These are phyloP conservation scores for Hymenochirus boettgeri DNA, from an alignment of 2,113 vertebrate species.

Conservation along the genomic window DNA sequence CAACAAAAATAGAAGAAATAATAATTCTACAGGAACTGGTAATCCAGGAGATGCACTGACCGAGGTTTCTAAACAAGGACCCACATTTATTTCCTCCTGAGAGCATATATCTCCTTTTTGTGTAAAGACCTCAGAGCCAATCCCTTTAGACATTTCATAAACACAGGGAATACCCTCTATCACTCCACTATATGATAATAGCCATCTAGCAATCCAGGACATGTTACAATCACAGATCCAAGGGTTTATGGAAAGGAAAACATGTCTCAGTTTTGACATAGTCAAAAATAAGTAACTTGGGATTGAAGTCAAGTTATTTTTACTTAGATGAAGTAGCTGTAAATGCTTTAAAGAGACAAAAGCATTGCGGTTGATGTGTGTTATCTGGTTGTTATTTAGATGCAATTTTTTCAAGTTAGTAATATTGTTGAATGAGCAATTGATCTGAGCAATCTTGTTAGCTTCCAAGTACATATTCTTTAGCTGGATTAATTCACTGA, in stretches of 20 bases:
- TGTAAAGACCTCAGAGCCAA: accelerated
- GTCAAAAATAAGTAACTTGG: constrained; percentile 9
- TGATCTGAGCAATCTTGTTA: constrained; percentile 49
- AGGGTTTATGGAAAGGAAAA: constrained; percentile 53
- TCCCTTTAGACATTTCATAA: constrained; percentile 11
- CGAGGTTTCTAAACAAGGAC: constrained; percentile 29
- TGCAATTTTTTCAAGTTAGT: constrained; percentile 52
- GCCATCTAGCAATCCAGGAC: constrained; percentile 47
- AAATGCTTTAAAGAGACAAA: constrained; percentile 46
- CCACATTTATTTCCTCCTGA: neutral
- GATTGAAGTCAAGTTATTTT: constrained; percentile 54
- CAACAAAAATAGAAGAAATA: constrained; percentile 16
- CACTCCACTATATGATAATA: accelerated
- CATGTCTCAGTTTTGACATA: constrained; percentile 28
- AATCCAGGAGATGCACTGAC: neutral
- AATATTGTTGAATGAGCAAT: constrained; percentile 49
- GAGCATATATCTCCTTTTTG: constrained; percentile 3
- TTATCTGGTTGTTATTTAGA: constrained; percentile 57
- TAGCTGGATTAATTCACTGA: constrained; percentile 49
- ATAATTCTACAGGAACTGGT: accelerated
- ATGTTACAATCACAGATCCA: constrained; percentile 50
- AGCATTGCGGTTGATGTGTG: constrained; percentile 40
- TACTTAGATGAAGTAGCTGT: constrained; percentile 54
- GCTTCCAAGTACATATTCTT: constrained; percentile 55
- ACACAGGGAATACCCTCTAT: constrained; percentile 44